Evolutionary conservation across 2,797 vertebrate genomes (phyloP).

Genomic region (Limnodromus scolopaceus): DNA sequence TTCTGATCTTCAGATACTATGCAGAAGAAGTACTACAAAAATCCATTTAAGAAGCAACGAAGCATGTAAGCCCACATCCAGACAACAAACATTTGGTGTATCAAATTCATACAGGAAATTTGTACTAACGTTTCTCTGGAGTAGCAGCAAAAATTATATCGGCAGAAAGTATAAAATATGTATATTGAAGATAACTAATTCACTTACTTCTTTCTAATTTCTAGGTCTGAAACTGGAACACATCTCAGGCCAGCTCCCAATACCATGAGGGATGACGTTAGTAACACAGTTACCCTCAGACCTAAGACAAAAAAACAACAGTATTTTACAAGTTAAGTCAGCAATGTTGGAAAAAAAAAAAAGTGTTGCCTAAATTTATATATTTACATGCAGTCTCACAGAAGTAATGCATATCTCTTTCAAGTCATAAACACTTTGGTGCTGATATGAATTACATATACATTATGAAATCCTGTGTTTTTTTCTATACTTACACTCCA

Average conservation of each 20-base stretch:
- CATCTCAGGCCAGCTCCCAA: constrained; percentile 88
- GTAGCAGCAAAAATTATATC: not conserved
- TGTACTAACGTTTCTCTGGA: not conserved
- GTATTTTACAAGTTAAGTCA: constrained; percentile 16
- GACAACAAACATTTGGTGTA: not conserved
- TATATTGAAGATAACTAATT: constrained; percentile 10
- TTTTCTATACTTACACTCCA: not conserved
- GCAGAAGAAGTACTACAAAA: not conserved
- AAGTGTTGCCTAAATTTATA: not conserved
- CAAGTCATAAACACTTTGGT: not conserved
- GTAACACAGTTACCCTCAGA: constrained; percentile 89
- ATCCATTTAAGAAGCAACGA: not conserved
- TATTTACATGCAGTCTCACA: not conserved
- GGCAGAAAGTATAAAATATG: not conserved
- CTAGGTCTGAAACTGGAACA: constrained; percentile 85
- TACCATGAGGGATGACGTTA: constrained; percentile 91
- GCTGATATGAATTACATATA: not conserved
- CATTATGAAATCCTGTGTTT: not conserved
- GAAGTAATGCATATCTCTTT: not conserved
- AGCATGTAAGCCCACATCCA: not conserved
- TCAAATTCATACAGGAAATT: not conserved
- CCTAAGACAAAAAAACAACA: constrained; percentile 76
- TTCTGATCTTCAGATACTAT: constrained; percentile 1
- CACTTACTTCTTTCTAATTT: constrained; percentile 89
- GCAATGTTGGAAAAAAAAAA: not conserved